These are phyloP conservation scores for Campoplex capitator DNA, from an alignment of 2,888 invertebrate species.

Conservation along the genomic window DNA sequence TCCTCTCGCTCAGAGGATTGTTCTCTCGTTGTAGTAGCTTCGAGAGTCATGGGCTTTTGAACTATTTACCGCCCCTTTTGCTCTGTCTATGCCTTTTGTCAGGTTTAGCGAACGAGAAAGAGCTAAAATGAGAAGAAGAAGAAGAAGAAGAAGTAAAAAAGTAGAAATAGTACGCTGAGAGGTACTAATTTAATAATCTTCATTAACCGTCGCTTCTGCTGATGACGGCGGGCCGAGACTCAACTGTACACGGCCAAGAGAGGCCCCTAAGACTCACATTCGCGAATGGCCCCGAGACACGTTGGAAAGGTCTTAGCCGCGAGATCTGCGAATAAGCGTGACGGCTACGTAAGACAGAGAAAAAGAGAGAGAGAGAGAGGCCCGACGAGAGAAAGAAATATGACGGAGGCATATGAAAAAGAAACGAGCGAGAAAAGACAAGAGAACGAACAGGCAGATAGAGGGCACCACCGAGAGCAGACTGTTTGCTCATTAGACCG, in stretches of 20 bases:
- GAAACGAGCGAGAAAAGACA: conserved; percentile 50
- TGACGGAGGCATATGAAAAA: conserved; percentile 43
- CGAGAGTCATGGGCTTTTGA: conserved; percentile 17
- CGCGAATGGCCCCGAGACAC: conserved; percentile 65
- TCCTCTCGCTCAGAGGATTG: conserved; percentile 30
- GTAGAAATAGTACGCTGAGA: conserved; percentile 69
- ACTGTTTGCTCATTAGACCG: conserved; percentile 84
- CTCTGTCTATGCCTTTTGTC: conserved; percentile 33
- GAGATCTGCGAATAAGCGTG: conserved; percentile 63
- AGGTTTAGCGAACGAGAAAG: conserved; percentile 44
- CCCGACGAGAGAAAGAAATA: conserved; percentile 56
- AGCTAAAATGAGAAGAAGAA: conserved; percentile 34
- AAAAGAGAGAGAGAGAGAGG: conserved; percentile 41
- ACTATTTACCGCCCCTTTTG: conserved; percentile 52
- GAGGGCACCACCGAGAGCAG: conserved; percentile 73
- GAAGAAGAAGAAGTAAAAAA: conserved; percentile 8
- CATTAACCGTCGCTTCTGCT: conserved; percentile 75
- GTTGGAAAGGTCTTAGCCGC: conserved; percentile 61
- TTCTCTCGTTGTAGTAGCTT: conserved; percentile 42
- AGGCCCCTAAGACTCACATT: conserved; percentile 32
- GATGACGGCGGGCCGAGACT: conserved; percentile 39
- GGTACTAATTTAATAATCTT: conserved; percentile 82
- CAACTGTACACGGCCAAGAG: conserved; percentile 33
- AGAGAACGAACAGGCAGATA: conserved; percentile 67
- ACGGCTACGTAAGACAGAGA: conserved; percentile 45